These are phyloP conservation scores for Lissonota sp. DNA, from an alignment of 2,888 invertebrate species.

Conservation along the genomic window DNA sequence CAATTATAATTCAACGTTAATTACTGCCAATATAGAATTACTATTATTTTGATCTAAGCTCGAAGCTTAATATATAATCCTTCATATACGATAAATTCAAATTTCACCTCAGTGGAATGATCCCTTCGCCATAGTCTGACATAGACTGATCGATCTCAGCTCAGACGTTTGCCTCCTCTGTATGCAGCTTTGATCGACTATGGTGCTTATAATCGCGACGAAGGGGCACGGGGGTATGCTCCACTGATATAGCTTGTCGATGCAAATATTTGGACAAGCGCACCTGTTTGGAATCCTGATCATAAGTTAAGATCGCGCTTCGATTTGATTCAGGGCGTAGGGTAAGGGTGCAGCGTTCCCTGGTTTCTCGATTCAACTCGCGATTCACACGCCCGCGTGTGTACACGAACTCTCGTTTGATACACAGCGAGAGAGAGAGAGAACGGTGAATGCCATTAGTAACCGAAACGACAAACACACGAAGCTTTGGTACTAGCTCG, in stretches of 20 bases:
- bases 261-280: conserved; percentile 54
- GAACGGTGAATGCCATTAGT: conserved; percentile 16
- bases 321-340: not conserved
- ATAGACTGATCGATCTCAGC: conserved; percentile 32
- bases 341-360: not conserved
- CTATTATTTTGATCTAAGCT: not conserved
- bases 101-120: conserved; percentile 18
- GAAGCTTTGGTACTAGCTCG: conserved; percentile 16
- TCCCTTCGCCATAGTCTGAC: conserved; percentile 8
- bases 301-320: conserved; percentile 55
- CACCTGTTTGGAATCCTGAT: conserved; percentile 45
- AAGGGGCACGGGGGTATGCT: conserved; percentile 7
- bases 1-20: too few species aligned
- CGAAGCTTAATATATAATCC: not conserved
- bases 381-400: conserved; percentile 25
- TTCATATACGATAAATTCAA: conserved; percentile 23
- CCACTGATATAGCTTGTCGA: conserved; percentile 14
- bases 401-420: conserved; percentile 9
- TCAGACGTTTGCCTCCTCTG: conserved; percentile 4
- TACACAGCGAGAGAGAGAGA: conserved; percentile 1
- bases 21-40: too few species aligned
- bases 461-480: conserved; percentile 38
- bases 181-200: conserved; percentile 27
- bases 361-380: conserved; percentile 13
- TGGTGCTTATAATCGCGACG: conserved; percentile 3